These are phyloP conservation scores for Lycodopsis pacificus DNA, from an alignment of 2,797 vertebrate genomes.

Conservation along the genomic window DNA sequence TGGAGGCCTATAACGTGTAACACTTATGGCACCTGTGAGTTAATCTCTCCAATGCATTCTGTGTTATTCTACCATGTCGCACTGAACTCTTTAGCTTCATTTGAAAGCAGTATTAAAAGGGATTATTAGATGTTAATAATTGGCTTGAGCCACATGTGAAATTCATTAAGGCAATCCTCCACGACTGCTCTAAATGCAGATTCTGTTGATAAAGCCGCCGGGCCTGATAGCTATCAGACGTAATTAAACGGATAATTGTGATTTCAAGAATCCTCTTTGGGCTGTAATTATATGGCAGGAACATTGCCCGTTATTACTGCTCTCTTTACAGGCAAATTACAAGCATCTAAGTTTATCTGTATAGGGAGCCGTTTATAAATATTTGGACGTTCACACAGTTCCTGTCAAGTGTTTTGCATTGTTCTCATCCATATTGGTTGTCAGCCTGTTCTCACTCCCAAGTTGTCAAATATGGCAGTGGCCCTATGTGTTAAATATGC, in stretches of 20 bases:
- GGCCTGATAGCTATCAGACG: conserved; percentile 74
- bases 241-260: conserved; percentile 81
- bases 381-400: neutral
- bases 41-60: conserved; percentile 35
- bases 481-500: neutral
- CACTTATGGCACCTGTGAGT: neutral
- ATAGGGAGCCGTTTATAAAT: neutral
- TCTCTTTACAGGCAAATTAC: conserved; percentile 52
- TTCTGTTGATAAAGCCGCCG: conserved; percentile 68
- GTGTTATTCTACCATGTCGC: conserved; percentile 24
- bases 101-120: conserved; percentile 62
- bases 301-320: conserved; percentile 19
- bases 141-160: conserved; percentile 65
- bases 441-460: neutral
- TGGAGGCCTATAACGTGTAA: neutral
- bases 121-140: conserved; percentile 73
- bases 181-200: conserved; percentile 69
- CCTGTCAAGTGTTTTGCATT: neutral
- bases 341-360: conserved; percentile 42
- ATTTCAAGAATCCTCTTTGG: conserved; percentile 63
- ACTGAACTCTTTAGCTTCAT: conserved; percentile 40
- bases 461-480: neutral
- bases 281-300: conserved; percentile 61
- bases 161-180: conserved; percentile 75
- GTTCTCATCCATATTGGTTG: neutral